Evolutionary conservation across 2,113 vertebrate species (phyloP).

Genomic region (Sterna hirundo): DNA sequence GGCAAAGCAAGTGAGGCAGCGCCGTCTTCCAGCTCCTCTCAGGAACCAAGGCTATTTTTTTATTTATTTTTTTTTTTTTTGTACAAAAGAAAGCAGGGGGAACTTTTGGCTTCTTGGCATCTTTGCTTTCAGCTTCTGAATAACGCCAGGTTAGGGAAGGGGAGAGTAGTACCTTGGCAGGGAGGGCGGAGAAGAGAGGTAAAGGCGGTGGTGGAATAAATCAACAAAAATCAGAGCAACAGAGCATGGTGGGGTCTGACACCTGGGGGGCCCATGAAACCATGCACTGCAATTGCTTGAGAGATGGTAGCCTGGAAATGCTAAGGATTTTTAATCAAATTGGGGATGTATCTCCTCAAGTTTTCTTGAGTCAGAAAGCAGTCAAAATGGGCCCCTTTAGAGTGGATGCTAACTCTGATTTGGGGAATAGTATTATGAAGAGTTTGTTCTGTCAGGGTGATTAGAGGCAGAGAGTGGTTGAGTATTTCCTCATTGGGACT

Average conservation of each 20-base stretch:
- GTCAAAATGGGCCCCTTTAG: neutral
- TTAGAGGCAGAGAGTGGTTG: neutral
- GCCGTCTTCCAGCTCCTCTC: fast-evolving
- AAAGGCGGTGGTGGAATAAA: neutral
- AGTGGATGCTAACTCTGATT: neutral
- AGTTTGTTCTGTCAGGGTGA: neutral
- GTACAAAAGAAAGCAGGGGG: neutral
- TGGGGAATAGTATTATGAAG: neutral
- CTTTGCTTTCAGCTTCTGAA: neutral
- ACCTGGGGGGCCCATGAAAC: neutral
- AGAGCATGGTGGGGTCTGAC: neutral
- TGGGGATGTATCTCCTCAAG: neutral
- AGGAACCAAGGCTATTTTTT: neutral
- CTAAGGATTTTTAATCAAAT: neutral
- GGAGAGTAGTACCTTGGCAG: neutral
- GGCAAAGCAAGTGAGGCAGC: neutral
- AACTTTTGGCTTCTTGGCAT: neutral
- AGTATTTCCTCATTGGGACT: neutral
- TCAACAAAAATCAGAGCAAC: neutral
- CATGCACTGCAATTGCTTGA: neutral
- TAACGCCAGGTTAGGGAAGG: neutral
- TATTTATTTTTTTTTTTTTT: neutral
- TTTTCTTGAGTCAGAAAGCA: neutral
- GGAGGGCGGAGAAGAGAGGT: neutral
- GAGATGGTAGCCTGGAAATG: neutral